Conservation (phyloP, 2,888 invertebrate genomes). For the Hydroisotoma schaefferi region DNA sequence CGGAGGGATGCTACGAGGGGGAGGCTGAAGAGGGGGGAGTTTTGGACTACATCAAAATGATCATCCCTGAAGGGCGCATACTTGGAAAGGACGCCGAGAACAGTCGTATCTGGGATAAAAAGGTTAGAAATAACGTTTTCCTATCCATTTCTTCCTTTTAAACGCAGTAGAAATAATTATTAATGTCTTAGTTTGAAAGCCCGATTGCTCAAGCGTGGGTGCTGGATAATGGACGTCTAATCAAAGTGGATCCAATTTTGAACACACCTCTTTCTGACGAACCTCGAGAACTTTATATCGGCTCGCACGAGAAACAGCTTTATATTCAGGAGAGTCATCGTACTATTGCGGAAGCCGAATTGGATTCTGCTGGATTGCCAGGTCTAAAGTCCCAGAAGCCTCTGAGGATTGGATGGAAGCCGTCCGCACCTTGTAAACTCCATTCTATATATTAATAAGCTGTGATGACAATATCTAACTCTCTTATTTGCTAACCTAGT, state of each 20-base stretch:
- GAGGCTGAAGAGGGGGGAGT: slow-evolving; percentile 17
- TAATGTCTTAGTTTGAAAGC: slow-evolving; percentile 60
- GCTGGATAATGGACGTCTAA: slow-evolving; percentile 64
- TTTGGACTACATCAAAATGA: slow-evolving; percentile 62
- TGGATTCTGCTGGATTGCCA: neutral
- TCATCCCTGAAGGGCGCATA: slow-evolving; percentile 70
- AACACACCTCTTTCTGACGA: slow-evolving; percentile 49
- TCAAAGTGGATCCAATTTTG: slow-evolving; percentile 70
- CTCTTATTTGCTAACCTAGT: neutral
- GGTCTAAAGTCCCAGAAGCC: slow-evolving; percentile 7
- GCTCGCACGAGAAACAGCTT: slow-evolving; percentile 72
- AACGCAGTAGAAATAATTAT: neutral
- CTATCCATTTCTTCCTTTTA: neutral
- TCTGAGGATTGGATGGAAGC: slow-evolving; percentile 40
- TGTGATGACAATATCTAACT: neutral
- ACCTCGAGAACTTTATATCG: slow-evolving; percentile 73
- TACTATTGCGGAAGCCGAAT: slow-evolving; percentile 18
- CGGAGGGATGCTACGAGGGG: slow-evolving; percentile 40
- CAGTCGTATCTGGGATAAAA: slow-evolving; percentile 67
- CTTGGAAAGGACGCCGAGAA: slow-evolving; percentile 61
- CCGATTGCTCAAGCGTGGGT: slow-evolving; percentile 87
- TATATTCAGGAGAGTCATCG: slow-evolving; percentile 48
- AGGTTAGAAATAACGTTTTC: slow-evolving; percentile 57
- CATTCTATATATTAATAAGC: neutral
- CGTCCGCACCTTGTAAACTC: slow-evolving; percentile 11